Evolutionary conservation across 2,888 invertebrate species (phyloP), one percentile per base, ranked within the genome.

Genomic region (Drosophila paranaensis): DNA sequence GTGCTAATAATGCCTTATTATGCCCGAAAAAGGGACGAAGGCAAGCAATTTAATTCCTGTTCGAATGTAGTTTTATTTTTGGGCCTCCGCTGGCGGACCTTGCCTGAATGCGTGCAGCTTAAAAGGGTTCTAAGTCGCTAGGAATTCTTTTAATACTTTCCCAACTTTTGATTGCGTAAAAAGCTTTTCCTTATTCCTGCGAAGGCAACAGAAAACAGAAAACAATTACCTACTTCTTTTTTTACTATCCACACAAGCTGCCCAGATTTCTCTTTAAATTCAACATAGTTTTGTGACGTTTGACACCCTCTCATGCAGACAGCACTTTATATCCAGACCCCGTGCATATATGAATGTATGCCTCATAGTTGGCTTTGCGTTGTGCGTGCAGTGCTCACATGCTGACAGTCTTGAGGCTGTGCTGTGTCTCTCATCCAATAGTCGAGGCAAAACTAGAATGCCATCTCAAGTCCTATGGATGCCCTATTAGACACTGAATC

Each of bases 1-100:
- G 62, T 68, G 74, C 71, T 65, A 86, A 81, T 86, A 82, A 77
- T 69, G 67, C 71, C 62, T 60, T 79, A 79, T 68, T 69, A 67
- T 60, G 60, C 42, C 20, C 14, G 37, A 43, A 45, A 45, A 60
- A 80, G 67, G 66, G 56, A 55, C 67, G 65, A 51, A 40, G 25
- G 9, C 42, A 60, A 68, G 60, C 70, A 76, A 60, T 77, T 79
- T 81, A 83, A 77, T 62, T 71, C 63, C 53, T 48, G 65, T 61
- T 76, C 66, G 68, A 64, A 60, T 74, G 57, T 60, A 71, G 83
- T 72, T 62, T 66, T 72, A 60, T 61, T 79, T 79, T 53, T 42
- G 43, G 63, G 60, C 14, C 37, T 37, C 30, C 30, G 11, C 10
- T 58, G 65, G 25, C 14, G 10, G 6, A 30, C 37, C 45, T 54